Percentiles rank a stretch among this genome's conserved stretches.
These are phyloP conservation scores for Chelonus insularis DNA, from an alignment of 1,140 invertebrate genomes.

Conservation along the genomic window DNA sequence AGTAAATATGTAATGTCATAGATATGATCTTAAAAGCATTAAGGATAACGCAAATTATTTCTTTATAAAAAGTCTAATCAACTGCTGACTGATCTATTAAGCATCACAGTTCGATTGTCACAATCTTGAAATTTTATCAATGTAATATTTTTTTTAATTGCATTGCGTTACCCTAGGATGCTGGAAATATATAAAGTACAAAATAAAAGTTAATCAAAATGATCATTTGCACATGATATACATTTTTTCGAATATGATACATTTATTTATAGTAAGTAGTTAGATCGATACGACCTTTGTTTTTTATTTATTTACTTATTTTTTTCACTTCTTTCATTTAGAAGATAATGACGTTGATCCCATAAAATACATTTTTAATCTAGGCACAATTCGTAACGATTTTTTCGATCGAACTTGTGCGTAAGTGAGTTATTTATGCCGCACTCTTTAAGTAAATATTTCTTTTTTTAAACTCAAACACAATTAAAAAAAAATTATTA, in stretches of 20 bases:
- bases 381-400: constrained; percentile 55
- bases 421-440: too few species aligned
- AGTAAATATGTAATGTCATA: constrained; percentile 22
- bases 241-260: constrained; percentile 20
- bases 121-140: constrained; percentile 4
- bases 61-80: constrained; percentile 15
- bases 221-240: constrained; percentile 22
- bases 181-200: constrained; percentile 17
- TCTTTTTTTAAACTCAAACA: not conserved
- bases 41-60: constrained; percentile 18
- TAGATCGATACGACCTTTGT: not conserved
- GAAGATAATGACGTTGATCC: constrained; percentile 50
- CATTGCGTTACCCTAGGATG: constrained; percentile 18
- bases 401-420: constrained; percentile 47
- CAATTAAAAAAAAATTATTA: too few species aligned
- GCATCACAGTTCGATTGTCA: constrained; percentile 23
- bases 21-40: constrained; percentile 29
- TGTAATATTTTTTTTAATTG: constrained; percentile 8
- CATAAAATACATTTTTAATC: constrained; percentile 51
- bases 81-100: too few species aligned
- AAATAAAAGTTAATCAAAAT: constrained; percentile 19
- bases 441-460: constrained; percentile 7
- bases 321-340: too few species aligned
- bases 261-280: constrained; percentile 20
- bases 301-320: constrained; percentile 18